Percentiles rank a stretch among this genome's conserved stretches.
Evolutionary conservation across 2,888 invertebrate species (phyloP).

Genomic region (Drosophila robusta): DNA sequence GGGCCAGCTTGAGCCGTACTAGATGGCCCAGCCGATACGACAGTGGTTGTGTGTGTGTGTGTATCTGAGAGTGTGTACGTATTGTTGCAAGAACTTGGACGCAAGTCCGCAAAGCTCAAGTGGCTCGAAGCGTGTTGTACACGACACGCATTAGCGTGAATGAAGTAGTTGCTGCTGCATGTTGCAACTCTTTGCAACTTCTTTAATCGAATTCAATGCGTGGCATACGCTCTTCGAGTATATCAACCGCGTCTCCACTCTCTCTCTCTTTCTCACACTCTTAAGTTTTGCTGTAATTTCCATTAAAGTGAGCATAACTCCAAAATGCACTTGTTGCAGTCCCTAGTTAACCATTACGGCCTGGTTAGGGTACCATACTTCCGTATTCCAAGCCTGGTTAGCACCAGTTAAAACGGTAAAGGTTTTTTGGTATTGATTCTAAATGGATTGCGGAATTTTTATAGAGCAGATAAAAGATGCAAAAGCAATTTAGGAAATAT

Average conservation of each 20-base stretch:
- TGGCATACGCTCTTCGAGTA: slow-evolving; percentile 23
- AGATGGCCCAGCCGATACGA: slow-evolving; percentile 31
- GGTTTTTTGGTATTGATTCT: not conserved
- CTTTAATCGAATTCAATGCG: slow-evolving; percentile 72
- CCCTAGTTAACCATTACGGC: slow-evolving; percentile 23
- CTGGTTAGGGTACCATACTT: slow-evolving; percentile 37
- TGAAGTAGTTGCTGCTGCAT: slow-evolving; percentile 67
- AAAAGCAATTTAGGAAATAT: no score
- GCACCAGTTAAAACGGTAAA: not conserved
- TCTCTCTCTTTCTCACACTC: not conserved
- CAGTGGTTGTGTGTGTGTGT: slow-evolving; percentile 9
- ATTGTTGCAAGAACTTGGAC: slow-evolving; percentile 36
- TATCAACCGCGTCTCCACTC: not conserved
- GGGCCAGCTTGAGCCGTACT: slow-evolving; percentile 8
- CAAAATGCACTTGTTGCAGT: slow-evolving; percentile 70
- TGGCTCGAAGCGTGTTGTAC: slow-evolving; percentile 74
- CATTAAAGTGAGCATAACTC: slow-evolving; percentile 65
- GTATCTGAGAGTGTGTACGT: slow-evolving; percentile 16
- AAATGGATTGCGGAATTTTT: not conserved
- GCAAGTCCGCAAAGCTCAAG: slow-evolving; percentile 60
- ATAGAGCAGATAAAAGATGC: not conserved
- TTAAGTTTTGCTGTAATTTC: slow-evolving; percentile 54
- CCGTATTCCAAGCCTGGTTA: slow-evolving; percentile 49
- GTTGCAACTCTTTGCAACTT: slow-evolving; percentile 44
- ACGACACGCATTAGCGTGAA: slow-evolving; percentile 82